A percentile compares a stretch with the other conserved stretches of the same genome.
These are phyloP conservation scores for Gymnothorax reevesii DNA, from an alignment of 2,797 vertebrate genomes.

Conservation along the genomic window DNA sequence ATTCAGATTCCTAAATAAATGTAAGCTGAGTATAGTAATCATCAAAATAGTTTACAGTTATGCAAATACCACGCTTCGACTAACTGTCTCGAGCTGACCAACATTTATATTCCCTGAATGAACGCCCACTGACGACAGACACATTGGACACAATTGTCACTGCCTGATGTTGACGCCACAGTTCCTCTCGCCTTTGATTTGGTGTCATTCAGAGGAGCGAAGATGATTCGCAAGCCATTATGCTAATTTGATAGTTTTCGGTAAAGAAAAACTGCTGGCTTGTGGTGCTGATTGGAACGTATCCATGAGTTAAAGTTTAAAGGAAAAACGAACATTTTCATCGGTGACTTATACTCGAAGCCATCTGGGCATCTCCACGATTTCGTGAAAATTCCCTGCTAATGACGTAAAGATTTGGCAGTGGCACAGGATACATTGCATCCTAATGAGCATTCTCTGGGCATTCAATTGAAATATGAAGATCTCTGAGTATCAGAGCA, in stretches of 20 bases:
- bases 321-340: too few relatives aligned
- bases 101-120: not conserved
- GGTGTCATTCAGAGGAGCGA: not conserved
- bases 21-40: not conserved
- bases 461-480: not conserved
- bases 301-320: not conserved
- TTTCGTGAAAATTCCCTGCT: not conserved
- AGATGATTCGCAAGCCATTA: conserved; percentile 5
- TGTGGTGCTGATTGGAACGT: not conserved
- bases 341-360: not conserved
- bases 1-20: not conserved
- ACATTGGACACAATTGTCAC: not conserved
- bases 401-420: not conserved
- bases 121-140: not conserved
- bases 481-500: not conserved
- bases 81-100: not conserved
- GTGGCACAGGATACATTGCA: not conserved
- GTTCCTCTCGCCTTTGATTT: not conserved
- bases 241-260: not conserved
- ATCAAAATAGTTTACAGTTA: not conserved
- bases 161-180: not conserved
- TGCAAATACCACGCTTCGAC: too few relatives aligned
- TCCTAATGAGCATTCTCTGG: not conserved
- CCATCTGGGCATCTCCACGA: not conserved
- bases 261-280: not conserved